Evolutionary conservation across 2,797 vertebrate species (phyloP).

Genomic region (Enteromius argenteus): DNA sequence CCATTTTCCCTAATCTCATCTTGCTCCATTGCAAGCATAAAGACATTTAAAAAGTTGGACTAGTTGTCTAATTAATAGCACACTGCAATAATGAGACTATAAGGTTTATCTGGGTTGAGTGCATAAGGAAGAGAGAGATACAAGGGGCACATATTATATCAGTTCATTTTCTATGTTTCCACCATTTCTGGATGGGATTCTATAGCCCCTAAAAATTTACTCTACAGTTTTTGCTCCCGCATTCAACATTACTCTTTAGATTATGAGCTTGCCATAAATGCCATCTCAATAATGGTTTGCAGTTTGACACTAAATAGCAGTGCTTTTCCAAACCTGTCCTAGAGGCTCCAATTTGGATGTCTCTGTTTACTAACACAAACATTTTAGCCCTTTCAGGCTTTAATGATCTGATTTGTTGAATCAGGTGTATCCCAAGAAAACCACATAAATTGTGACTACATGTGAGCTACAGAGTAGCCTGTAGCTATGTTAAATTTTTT

Average conservation of each 20-base stretch:
- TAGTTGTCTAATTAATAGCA: not conserved
- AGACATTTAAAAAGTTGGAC: conserved; percentile 16
- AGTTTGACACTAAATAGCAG: not conserved
- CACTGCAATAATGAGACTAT: not conserved
- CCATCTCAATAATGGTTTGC: not conserved
- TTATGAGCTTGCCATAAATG: not conserved
- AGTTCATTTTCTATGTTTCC: not conserved
- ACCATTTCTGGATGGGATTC: not conserved
- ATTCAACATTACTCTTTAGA: not conserved
- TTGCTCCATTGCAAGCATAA: not conserved
- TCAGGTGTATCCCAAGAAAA: not conserved
- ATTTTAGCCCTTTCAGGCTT: not conserved
- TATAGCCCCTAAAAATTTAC: not conserved
- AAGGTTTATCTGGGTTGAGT: not conserved
- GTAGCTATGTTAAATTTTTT: conserved; percentile 14
- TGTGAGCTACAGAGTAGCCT: not conserved
- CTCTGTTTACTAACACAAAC: not conserved
- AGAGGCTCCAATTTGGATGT: not conserved
- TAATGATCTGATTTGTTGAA: not conserved
- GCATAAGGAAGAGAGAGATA: not conserved
- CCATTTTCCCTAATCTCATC: conserved; percentile 19
- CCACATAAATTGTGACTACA: not conserved
- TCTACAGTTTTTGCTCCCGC: not conserved
- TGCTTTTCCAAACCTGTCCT: not conserved
- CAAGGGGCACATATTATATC: not conserved